Base-by-base conservation (phyloP, 1,140 invertebrate genomes). In the Drosophila eugracilis region DNA sequence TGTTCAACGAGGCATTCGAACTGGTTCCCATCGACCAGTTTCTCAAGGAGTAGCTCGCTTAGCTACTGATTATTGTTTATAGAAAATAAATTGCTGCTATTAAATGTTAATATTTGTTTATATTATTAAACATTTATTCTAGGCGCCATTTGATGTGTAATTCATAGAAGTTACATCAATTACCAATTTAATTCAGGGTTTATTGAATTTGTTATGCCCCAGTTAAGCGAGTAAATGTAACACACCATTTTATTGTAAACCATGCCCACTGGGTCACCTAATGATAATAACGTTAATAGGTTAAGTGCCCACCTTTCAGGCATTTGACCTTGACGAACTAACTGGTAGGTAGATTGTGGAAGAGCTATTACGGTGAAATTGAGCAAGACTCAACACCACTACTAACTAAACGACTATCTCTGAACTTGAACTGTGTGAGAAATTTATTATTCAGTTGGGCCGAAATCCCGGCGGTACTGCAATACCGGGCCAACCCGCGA, bases 381-480 rank as follows among this genome's bases (percentile, higher is more conserved):
- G 41, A 47, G 78, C 36, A 80, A 79, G 30, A 45, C 26, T 17
- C 0, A 26, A 21, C 3, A 2, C 6, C 17, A 14, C 26, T 28
- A 9, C n/a, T n/a, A 12, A 26, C 42, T 15, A 24, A 9, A 14
- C 14, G n/a, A 26, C 42, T 15, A 24, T 17, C 32, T 21, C 4
- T 12, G 21, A 21, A 44, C n/a, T 14, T 45, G 12, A 37, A 17
- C 2, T 15, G 2, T 5, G 30, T 63, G 19, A 53, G 6, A 21
- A 24, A 76, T 77, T 36, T 55, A 76, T 76, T 55, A 7, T 10
- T 76, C 7, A 76, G 49, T 42, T 76, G 74, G 74, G 65, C 73
- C 45, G 66, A 77, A 73, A 52, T 77, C 75, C 65, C 78, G 78
- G 78, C 90, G 92, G 92, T 92, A 93, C 94, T 94, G 94, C 94